Evolutionary conservation across 2,113 vertebrate species (phyloP).

Genomic region (Felis catus): DNA sequence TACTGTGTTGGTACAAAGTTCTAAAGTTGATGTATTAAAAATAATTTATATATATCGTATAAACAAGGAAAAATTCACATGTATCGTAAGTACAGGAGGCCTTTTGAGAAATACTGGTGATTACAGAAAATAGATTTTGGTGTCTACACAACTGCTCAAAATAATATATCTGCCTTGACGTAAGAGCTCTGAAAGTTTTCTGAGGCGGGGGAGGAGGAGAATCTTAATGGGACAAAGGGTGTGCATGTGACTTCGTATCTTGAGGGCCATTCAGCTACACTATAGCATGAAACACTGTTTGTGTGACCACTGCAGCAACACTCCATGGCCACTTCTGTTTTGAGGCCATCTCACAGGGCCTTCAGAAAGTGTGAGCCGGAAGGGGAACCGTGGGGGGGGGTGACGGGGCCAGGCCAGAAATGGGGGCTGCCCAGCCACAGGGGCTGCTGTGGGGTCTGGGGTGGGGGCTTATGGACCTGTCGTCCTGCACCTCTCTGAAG

Average conservation of each 20-base stretch:
- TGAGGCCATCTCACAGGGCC: not conserved
- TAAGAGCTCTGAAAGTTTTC: conserved; percentile 58
- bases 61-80: conserved; percentile 74
- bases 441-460: not conserved
- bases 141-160: conserved; percentile 70
- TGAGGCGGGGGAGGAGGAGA: not conserved
- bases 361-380: not conserved
- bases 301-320: not conserved
- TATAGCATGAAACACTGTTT: not conserved
- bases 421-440: not conserved
- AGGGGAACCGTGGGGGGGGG: too few species aligned
- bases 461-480: not conserved
- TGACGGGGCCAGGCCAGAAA: accelerated
- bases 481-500: not conserved
- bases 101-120: conserved; percentile 69
- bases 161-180: conserved; percentile 55
- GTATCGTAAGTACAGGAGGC: conserved; percentile 64
- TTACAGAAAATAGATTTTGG: conserved; percentile 79
- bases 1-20: conserved; percentile 77
- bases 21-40: conserved; percentile 82
- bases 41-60: conserved; percentile 77
- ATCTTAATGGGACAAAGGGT: not conserved
- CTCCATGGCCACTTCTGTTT: conserved; percentile 54
- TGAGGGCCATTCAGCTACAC: not conserved
- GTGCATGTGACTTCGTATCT: not conserved